phyloP scores from a whole-genome alignment of 2,888 invertebrate genomes.

The Drosophila lutescens region DNA sequence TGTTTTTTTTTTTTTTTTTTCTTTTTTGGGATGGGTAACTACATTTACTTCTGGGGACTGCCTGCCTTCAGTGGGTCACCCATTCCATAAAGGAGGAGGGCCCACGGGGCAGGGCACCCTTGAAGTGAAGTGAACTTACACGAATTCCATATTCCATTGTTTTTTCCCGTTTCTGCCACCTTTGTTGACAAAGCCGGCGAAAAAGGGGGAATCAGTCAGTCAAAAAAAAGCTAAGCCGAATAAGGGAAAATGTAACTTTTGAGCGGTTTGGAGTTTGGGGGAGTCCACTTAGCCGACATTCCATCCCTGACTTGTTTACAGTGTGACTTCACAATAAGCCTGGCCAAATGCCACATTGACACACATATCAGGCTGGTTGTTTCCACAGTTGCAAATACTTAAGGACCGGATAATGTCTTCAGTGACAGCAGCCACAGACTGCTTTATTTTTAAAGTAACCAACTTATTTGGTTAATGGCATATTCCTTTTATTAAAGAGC shows the following conservation, averaged over 20 bases:
- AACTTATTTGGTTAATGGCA: neutral
- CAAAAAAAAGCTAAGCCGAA: constrained; percentile 2
- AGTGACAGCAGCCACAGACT: constrained; percentile 37
- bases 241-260: constrained; percentile 17
- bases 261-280: constrained; percentile 7
- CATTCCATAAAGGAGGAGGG: constrained; percentile 28
- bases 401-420: constrained; percentile 51
- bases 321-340: constrained; percentile 26
- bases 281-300: constrained; percentile 33
- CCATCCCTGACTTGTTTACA: constrained; percentile 14
- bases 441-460: constrained; percentile 2
- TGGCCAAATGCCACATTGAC: constrained; percentile 50
- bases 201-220: constrained; percentile 3
- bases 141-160: constrained; percentile 51
- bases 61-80: constrained; percentile 63
- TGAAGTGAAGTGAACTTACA: constrained; percentile 46
- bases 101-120: constrained; percentile 51
- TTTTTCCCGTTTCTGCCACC: constrained; percentile 18
- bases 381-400: constrained; percentile 28
- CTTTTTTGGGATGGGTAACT: constrained; percentile 6
- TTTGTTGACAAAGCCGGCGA: constrained; percentile 40
- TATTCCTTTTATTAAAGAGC: neutral
- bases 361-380: constrained; percentile 33
- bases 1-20: constrained; percentile 12
- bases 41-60: constrained; percentile 12